Evolutionary conservation across 2,888 invertebrate species (phyloP), one percentile per base, ranked within the genome.

Genomic region (Strigamia transsilvanica): DNA sequence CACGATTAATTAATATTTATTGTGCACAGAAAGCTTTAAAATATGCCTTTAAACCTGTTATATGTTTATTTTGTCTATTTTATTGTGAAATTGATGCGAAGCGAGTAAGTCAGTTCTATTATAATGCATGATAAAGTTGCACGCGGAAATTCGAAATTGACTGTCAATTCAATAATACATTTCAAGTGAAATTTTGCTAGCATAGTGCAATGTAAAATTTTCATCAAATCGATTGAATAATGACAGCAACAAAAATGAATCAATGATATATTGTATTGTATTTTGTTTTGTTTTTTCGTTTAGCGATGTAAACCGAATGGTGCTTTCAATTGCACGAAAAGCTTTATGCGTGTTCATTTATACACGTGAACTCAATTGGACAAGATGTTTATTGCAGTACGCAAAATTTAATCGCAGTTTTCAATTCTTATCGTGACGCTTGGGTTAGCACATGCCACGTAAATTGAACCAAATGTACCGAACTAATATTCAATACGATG

Each of bases 351-450:
- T 56, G 4, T 56, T 18, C 56, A 56, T 56, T 56, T 18, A 56
- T 56, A 5, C 15, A 56, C 21, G 18, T 56, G 18, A n/a, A 56
- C n/a, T 2, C 18, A 56, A 56, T 18, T 56, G 56, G 56, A 56
- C 56, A 56, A 56, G 56, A 56, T 56, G 21, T 56, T 18, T 18
- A 56, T 56, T 21, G 18, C 56, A 18, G 56, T 9, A 56, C 21
- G 56, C 18, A 18, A 56, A n/a, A 56, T 56, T 56, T 56, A 56
- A 56, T 15, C 56, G 56, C 56, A 15, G 18, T 56, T 56, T 56
- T 56, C n/a, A 56, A 56, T 56, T 56, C 56, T 56, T 56, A 56
- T 56, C 56, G 7, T 56, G 56, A 56, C 56, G 56, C 56, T 18
- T 18, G 56, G 18, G n/a, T 56, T 56, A 56, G 21, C 56, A 56